These are phyloP conservation scores for Drosophila prosaltans DNA, from an alignment of 1,140 invertebrate species.

Conservation along the genomic window DNA sequence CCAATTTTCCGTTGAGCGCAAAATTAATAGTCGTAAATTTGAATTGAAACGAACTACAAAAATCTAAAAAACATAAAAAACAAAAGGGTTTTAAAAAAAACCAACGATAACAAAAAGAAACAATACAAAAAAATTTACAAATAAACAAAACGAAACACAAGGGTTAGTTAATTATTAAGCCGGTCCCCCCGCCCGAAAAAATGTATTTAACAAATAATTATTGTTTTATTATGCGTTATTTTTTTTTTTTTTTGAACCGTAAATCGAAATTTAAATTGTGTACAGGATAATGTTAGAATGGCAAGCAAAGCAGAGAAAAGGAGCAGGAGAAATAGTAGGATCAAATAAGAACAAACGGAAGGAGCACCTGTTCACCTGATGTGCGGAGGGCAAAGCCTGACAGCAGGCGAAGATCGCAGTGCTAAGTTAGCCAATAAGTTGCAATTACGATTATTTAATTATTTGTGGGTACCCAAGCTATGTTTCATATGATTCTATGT, in stretches of 20 bases:
- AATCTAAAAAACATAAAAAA: conserved; percentile 13
- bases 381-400: conserved; percentile 1
- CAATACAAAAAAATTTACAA: conserved; percentile 7
- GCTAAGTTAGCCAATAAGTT: conserved; percentile 14
- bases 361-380: neutral
- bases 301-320: neutral
- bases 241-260: neutral
- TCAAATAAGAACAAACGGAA: too few relatives aligned
- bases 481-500: conserved; percentile 14
- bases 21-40: conserved; percentile 65
- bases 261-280: neutral
- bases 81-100: neutral
- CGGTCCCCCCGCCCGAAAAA: neutral
- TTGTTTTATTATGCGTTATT: neutral
- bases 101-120: conserved; percentile 40
- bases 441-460: conserved; percentile 14
- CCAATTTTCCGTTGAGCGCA: conserved; percentile 32
- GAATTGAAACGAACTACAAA: conserved; percentile 45
- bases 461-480: conserved; percentile 3
- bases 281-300: neutral
- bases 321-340: neutral
- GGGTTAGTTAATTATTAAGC: conserved; percentile 18
- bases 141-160: conserved; percentile 13
- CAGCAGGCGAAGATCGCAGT: neutral
- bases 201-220: conserved; percentile 18